A percentile compares a stretch with the other conserved stretches of the same genome.
These are phyloP conservation scores for Cheilosia grossa DNA, from an alignment of 2,888 invertebrate species.

Conservation along the genomic window DNA sequence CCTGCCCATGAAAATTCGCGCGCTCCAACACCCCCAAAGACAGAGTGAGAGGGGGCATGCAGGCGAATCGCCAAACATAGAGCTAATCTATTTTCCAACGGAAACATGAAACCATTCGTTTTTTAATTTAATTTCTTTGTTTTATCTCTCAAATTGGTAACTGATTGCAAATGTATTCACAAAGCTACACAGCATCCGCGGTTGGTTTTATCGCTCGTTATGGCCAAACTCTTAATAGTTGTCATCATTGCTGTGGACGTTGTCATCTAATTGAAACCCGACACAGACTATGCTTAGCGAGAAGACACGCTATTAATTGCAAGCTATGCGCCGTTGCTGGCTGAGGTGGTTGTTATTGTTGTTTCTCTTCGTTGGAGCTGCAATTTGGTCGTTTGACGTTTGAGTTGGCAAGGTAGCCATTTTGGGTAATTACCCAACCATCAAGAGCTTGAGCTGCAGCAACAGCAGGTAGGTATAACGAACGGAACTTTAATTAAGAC, in stretches of 20 bases:
- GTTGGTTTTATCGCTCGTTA: slow-evolving; percentile 1
- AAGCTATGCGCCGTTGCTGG: slow-evolving; percentile 35
- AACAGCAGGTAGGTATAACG: slow-evolving; percentile 3
- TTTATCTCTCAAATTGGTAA: slow-evolving; percentile 29
- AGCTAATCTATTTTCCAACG: slow-evolving; percentile 51
- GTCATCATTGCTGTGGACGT: slow-evolving; percentile 48
- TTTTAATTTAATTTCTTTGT: slow-evolving; percentile 17
- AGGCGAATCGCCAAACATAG: slow-evolving; percentile 16
- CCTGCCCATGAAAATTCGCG: slow-evolving; percentile 56
- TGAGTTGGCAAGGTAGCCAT: slow-evolving; percentile 56
- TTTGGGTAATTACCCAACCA: slow-evolving; percentile 54
- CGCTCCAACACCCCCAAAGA: slow-evolving; percentile 6
- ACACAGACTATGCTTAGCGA: slow-evolving; percentile 33
- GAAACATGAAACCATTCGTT: slow-evolving; percentile 35
- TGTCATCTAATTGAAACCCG: slow-evolving; percentile 53
- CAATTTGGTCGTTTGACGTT: slow-evolving; percentile 45
- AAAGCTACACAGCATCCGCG: slow-evolving; percentile 5
- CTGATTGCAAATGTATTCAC: slow-evolving; percentile 20
- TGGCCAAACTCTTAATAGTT: slow-evolving; percentile 51
- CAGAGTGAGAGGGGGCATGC: background rate
- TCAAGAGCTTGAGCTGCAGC: slow-evolving; percentile 28
- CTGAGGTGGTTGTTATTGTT: background rate
- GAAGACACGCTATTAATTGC: slow-evolving; percentile 41
- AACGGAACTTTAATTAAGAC: slow-evolving; percentile 55
- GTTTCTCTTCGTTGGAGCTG: slow-evolving; percentile 3